Conservation (phyloP, 2,113 vertebrate genomes). For the Prunella himalayana region DNA sequence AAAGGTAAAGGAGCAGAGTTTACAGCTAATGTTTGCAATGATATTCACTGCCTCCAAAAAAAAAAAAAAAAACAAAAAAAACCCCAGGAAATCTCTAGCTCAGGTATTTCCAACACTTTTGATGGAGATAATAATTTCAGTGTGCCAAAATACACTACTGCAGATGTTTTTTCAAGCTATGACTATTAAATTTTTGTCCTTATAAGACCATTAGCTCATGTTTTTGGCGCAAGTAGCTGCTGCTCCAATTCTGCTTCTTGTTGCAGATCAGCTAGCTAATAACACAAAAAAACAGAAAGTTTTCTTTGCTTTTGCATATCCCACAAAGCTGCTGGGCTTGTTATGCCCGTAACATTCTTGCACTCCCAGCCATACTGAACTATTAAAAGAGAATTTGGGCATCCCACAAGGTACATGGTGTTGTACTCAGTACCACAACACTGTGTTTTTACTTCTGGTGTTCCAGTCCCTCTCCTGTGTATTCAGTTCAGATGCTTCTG, state of each 20-base stretch:
- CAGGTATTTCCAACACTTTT: not conserved
- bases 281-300: not conserved
- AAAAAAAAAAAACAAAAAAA: not conserved
- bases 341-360: not conserved
- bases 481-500: not conserved
- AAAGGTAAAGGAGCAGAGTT: not conserved
- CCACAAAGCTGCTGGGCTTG: not conserved
- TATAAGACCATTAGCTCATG: not conserved
- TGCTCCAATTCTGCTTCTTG: not conserved
- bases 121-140: not conserved
- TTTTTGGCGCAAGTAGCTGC: not conserved
- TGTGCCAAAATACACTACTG: not conserved
- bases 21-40: not conserved
- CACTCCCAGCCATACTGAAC: not conserved
- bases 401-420: not conserved
- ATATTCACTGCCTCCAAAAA: not conserved
- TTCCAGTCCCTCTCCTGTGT: not conserved
- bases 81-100: not conserved
- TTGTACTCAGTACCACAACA: accelerated
- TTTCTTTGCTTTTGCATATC: not conserved
- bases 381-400: not conserved
- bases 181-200: not conserved
- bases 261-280: not conserved
- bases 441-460: not conserved
- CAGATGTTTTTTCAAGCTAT: not conserved